phyloP scores from a whole-genome alignment of 2,888 invertebrate species.

The Tortrix viridana region DNA sequence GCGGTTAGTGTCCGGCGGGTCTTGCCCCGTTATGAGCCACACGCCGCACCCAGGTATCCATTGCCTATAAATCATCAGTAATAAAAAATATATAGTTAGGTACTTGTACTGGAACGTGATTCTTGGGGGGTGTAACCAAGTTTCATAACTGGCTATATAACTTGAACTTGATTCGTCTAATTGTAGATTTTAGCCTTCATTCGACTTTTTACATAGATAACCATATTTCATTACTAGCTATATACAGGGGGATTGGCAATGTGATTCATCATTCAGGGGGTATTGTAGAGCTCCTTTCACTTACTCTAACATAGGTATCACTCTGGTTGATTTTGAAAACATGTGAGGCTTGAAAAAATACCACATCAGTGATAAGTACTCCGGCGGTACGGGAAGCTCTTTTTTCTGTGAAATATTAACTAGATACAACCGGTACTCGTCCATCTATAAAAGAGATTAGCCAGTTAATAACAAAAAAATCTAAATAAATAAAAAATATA shows the following conservation, averaged over 20 bases:
- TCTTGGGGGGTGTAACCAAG: too few relatives aligned
- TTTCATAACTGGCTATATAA: too few relatives aligned
- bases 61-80: slow-evolving; percentile 61
- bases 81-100: too few relatives aligned
- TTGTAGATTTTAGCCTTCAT: too few relatives aligned
- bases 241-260: too few relatives aligned
- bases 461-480: neutral
- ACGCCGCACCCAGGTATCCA: slow-evolving; percentile 90
- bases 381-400: slow-evolving; percentile 79
- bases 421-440: slow-evolving; percentile 85
- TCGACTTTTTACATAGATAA: too few relatives aligned
- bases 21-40: slow-evolving; percentile 83
- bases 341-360: slow-evolving; percentile 88
- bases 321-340: slow-evolving; percentile 81
- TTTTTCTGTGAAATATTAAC: slow-evolving; percentile 86
- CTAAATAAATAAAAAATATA: neutral
- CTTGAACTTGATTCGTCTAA: too few relatives aligned
- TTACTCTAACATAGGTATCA: slow-evolving; percentile 91
- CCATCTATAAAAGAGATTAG: slow-evolving; percentile 62
- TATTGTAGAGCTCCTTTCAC: too few relatives aligned
- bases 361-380: slow-evolving; percentile 86
- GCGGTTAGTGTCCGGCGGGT: slow-evolving; percentile 71
- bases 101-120: too few relatives aligned
- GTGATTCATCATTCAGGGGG: too few relatives aligned
- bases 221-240: too few relatives aligned